Base-by-base conservation (phyloP, 2,888 invertebrate genomes). In the Agriopis leucophaearia region DNA sequence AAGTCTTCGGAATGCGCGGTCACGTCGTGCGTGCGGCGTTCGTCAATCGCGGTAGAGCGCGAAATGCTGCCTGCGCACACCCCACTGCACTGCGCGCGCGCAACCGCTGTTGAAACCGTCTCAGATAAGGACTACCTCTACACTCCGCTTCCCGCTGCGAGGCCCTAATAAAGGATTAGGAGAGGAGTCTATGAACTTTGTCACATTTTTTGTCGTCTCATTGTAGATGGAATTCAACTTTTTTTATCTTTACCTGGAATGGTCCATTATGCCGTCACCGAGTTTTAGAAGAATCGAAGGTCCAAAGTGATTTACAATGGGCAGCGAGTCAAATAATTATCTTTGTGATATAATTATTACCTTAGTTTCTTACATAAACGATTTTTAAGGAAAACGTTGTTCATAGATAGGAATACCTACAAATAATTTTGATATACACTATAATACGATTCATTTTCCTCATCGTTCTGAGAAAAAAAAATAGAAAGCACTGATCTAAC, bases 111-210 rank as follows among this genome's bases (percentile, higher is more conserved):
- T 79, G 85, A 85, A 89, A 88, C 85, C 76, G 82, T 81, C 83
- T 77, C 80, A 88, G 92, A 92, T 92, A 91, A 91, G 90, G 90
- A 87, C 87, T 85, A 64, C 59, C 67, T 66, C 57, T 51, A 51
- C 56, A 52, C 68, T 54, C 54, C 55, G 83, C 84, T 83, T 88
- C 90, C 90, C 88, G 88, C 86, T 81, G 84, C 75, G 87, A 85
- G 81, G 85, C 87, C 85, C 88, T 88, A 89, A 90, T 88, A 88
- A 86, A 81, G 64, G 64, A 69, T 64, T 60, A 64, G 64, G 50
- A 67, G 54, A 68, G 76, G 82, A 86, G 88, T 87, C 88, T 88
- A 88, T 86, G 87, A 89, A 89, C 88, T 86, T 85, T 87, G 85
- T 83, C 80, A 81, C 79, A 81, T 80, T 87, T 87, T 88, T 84